Conservation (phyloP, 2,888 invertebrate species). For the Phaedon cochleariae region DNA sequence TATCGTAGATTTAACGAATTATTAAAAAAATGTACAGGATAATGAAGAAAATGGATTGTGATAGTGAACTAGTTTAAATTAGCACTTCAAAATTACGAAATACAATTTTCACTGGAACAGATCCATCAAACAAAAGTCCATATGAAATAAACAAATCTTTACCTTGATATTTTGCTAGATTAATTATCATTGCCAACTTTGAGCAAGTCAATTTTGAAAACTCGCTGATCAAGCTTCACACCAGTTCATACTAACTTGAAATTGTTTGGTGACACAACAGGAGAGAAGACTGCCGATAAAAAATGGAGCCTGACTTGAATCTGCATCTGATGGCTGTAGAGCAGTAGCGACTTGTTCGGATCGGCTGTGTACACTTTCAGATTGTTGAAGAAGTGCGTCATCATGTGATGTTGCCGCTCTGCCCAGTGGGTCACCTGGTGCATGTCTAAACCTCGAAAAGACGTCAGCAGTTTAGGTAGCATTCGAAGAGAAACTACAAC, state of each 20-base stretch:
- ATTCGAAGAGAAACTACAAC: conserved; percentile 89
- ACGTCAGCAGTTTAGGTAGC: conserved; percentile 88
- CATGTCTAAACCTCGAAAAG: conserved; percentile 86
- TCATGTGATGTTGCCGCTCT: conserved; percentile 91
- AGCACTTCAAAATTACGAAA: no score
- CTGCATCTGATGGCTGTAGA: conserved; percentile 83
- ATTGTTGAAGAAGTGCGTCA: conserved; percentile 90
- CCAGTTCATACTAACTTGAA: conserved; percentile 69
- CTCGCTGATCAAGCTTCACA: no score
- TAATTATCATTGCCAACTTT: no score
- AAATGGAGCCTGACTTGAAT: conserved; percentile 92
- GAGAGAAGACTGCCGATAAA: conserved; percentile 90
- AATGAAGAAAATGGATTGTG: no score
- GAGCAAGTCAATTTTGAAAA: no score
- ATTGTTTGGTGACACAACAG: conserved; percentile 87
- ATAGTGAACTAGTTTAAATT: no score
- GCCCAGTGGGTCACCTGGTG: conserved; percentile 93
- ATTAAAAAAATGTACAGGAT: no score
- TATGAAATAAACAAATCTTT: no score
- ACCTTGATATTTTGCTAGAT: no score
- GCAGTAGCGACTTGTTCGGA: conserved; percentile 56
- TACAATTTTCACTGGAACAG: no score
- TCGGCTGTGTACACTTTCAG: conserved; percentile 75
- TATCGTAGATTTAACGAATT: no score
- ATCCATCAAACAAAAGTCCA: no score